Conservation (phyloP, 2,888 invertebrate species). For the Phorcus lineatus region DNA sequence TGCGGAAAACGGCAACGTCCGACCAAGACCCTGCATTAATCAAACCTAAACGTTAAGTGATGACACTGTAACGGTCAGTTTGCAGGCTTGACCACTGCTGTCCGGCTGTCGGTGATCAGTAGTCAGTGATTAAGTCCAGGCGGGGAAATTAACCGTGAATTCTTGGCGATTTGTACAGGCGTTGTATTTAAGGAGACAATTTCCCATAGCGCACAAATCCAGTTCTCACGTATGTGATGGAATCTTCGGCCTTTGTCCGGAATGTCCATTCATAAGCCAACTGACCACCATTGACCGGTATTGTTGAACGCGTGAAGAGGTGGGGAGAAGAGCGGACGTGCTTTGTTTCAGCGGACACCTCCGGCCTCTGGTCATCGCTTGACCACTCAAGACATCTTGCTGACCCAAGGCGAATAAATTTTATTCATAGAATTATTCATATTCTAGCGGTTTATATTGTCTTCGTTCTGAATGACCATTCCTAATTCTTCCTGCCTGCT, state of each 20-base stretch:
- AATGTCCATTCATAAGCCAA: slow-evolving; percentile 10
- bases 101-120: slow-evolving; percentile 13
- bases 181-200: slow-evolving; percentile 10
- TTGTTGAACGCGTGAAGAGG: not conserved
- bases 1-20: slow-evolving; percentile 1
- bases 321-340: not conserved
- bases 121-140: slow-evolving; percentile 17
- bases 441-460: slow-evolving; percentile 11
- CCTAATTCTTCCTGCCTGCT: not conserved
- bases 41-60: slow-evolving; percentile 21
- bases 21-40: slow-evolving; percentile 11
- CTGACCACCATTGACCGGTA: slow-evolving; percentile 20
- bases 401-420: slow-evolving; percentile 17
- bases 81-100: slow-evolving; percentile 11
- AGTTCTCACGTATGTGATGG: slow-evolving; percentile 12
- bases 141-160: slow-evolving; percentile 24
- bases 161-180: not conserved
- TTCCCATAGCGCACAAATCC: slow-evolving; percentile 11
- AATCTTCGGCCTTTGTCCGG: slow-evolving; percentile 16
- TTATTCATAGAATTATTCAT: slow-evolving; percentile 23
- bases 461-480: slow-evolving; percentile 1
- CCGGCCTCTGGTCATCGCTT: slow-evolving; percentile 3
- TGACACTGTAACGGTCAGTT: slow-evolving; percentile 24
- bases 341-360: slow-evolving; percentile 16
- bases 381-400: slow-evolving; percentile 18